These are phyloP conservation scores for Chelon auratus DNA, from an alignment of 2,797 vertebrate species.

Conservation along the genomic window DNA sequence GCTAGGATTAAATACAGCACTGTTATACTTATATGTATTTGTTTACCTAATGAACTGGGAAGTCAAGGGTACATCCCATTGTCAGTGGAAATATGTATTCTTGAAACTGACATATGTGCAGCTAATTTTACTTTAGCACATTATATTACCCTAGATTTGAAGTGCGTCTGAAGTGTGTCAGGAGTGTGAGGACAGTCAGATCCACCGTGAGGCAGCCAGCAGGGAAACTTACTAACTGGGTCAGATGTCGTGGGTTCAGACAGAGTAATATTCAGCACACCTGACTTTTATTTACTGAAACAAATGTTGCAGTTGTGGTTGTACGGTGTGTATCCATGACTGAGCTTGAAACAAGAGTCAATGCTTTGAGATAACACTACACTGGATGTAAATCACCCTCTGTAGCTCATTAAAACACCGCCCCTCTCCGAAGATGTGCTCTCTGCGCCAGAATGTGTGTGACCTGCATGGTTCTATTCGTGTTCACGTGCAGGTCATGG, in stretches of 20 bases:
- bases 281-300: not conserved
- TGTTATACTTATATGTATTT: too few species aligned
- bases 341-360: not conserved
- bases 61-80: too few species aligned
- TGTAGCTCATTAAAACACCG: not conserved
- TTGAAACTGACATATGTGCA: too few species aligned
- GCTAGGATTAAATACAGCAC: too few species aligned
- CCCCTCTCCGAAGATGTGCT: not conserved
- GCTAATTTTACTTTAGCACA: not conserved
- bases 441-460: not conserved
- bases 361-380: not conserved
- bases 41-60: too few species aligned
- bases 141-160: not conserved
- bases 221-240: not conserved
- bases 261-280: not conserved
- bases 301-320: not conserved
- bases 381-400: not conserved
- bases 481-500: slow-evolving; percentile 8
- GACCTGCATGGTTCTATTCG: slow-evolving; percentile 29
- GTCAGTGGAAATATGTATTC: too few species aligned
- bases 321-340: not conserved
- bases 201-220: not conserved
- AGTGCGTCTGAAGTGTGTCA: slow-evolving; percentile 5
- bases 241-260: not conserved
- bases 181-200: not conserved